These are phyloP conservation scores for Oceanodroma tethys DNA, from an alignment of 2,113 vertebrate genomes.

Conservation along the genomic window DNA sequence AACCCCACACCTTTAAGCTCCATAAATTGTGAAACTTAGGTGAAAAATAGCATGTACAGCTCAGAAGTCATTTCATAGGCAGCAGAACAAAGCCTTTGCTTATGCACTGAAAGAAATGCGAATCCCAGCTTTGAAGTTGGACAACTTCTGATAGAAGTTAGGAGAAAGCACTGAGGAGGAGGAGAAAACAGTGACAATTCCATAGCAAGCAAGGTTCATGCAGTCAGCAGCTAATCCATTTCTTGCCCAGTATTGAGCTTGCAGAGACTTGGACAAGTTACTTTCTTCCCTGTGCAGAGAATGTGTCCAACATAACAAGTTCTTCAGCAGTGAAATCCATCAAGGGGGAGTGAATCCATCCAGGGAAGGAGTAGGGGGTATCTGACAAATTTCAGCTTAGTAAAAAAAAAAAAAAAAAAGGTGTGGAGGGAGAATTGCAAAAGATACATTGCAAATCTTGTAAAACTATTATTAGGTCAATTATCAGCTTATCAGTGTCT, in stretches of 20 bases:
- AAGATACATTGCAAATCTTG: neutral
- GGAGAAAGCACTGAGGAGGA: neutral
- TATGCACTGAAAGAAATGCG: neutral
- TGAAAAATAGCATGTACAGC: neutral
- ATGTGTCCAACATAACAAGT: neutral
- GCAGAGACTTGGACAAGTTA: neutral
- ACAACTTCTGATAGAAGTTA: neutral
- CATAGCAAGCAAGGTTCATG: neutral
- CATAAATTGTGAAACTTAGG: neutral
- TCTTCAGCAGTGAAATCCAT: neutral
- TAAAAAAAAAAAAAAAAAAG: neutral
- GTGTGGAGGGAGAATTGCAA: fast-evolving
- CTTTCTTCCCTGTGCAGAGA: neutral
- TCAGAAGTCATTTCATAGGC: neutral
- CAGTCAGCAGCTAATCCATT: neutral
- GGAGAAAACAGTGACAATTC: neutral
- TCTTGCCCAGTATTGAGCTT: neutral
- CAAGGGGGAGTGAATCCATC: neutral
- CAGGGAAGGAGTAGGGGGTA: neutral
- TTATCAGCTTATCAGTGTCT: neutral
- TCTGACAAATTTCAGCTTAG: neutral
- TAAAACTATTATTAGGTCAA: neutral
- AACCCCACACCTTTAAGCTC: neutral
- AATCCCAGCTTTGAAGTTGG: neutral
- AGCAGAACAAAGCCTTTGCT: neutral